Evolutionary conservation across 2,888 invertebrate genomes (phyloP), one percentile per base, ranked within the genome.

Genomic region (Drosophila pseudotalamancana): DNA sequence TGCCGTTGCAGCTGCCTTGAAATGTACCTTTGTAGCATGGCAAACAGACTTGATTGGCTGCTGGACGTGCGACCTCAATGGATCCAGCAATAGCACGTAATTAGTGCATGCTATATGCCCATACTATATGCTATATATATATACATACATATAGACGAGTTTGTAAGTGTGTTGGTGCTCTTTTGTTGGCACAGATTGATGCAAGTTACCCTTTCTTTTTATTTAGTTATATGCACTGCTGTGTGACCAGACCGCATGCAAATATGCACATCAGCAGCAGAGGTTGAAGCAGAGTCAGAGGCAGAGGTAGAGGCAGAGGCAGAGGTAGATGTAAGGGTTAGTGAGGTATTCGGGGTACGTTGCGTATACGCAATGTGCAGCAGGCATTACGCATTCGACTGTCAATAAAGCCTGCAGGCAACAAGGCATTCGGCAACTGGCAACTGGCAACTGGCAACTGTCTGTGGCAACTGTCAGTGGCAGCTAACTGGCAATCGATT

Each of bases 11-110:
- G 40, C 43, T 65, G 69, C 74, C 73, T 66, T 74, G 71, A 64
- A 82, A 68, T 55, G 43, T 57, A 85, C 68, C 79, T 82, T 72
- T 72, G 61, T 40, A 29, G 43, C 55, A 63, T 56, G 50, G 56
- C 61, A 68, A 85, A 82, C 56, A 78, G 65, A 72, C 83, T 75
- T 80, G 83, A 85, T 80, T 80, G 79, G 76, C 67, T 42, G 53
- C 54, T 25, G 69, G 46, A 72, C 53, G 62, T 73, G 74, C 62
- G 42, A 67, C 78, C 74, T 71, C 71, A 71, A 53, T 70, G 43
- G 43, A 45, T 49, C 39, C 14, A 21, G 48, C 59, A 59, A 40
- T 51, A 16, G 60, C 39, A 34, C 49, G 71, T 72, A 72, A 72
- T 72, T 72, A 72, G 71, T 74, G 63, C 69, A 63, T 54, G 53